Conservation (phyloP, 2,888 invertebrate genomes). For the Drosophila glabriapex region DNA sequence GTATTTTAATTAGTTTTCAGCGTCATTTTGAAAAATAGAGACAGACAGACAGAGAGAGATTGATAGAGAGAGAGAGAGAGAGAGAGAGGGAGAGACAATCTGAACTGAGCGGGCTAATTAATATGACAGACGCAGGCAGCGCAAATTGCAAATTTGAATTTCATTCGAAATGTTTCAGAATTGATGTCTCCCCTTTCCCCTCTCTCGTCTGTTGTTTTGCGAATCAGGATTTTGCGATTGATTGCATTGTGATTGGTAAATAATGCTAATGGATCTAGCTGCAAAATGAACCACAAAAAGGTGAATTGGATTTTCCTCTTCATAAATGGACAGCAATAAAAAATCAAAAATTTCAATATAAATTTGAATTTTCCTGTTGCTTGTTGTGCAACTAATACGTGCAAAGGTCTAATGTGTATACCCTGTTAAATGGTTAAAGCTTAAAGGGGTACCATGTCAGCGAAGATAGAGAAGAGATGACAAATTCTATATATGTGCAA, state of each 20-base stretch:
- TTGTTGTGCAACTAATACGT: not conserved
- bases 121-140: constrained; percentile 72
- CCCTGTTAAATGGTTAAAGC: not conserved
- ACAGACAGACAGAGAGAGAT: not conserved
- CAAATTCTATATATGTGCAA: not conserved
- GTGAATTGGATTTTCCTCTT: not conserved
- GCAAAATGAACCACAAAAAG: constrained; percentile 10
- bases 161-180: constrained; percentile 27
- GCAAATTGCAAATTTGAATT: constrained; percentile 44
- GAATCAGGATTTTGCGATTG: constrained; percentile 32
- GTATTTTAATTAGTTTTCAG: constrained; percentile 78
- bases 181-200: not conserved
- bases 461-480: not conserved
- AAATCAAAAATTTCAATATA: not conserved
- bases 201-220: not conserved
- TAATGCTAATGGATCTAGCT: constrained; percentile 29
- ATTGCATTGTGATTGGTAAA: constrained; percentile 26
- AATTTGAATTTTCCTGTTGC: not conserved
- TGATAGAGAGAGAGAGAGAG: not conserved
- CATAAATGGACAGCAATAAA: not conserved
- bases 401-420: not conserved
- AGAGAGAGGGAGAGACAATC: not conserved
- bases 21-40: constrained; percentile 11
- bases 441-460: not conserved
- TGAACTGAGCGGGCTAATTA: constrained; percentile 64